Percentiles rank a stretch among this genome's conserved stretches.
Conservation (phyloP, 2,888 invertebrate species). For the Allophyes oxyacanthae region DNA sequence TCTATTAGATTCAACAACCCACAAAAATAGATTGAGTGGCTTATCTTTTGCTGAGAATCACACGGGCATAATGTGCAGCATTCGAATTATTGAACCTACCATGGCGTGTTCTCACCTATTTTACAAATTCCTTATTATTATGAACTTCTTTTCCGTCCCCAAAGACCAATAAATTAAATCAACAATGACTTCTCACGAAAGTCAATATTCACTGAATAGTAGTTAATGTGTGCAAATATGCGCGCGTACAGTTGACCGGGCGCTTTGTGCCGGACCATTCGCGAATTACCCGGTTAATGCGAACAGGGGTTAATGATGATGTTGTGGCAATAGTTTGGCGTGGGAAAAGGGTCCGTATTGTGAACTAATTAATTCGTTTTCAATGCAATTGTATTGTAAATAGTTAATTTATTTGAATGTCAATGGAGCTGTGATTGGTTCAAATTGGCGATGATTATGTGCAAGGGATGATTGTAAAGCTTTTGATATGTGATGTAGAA, state of each 20-base stretch:
- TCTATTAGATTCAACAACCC: too few relatives aligned
- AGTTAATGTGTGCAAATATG: conserved; percentile 59
- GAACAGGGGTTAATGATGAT: conserved; percentile 27
- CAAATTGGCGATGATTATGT: conserved; percentile 13
- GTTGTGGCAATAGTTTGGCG: conserved; percentile 45
- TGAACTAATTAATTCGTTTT: conserved; percentile 48
- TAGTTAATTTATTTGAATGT: conserved; percentile 41
- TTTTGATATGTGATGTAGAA: not conserved
- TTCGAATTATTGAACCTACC: too few relatives aligned
- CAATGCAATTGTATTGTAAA: conserved; percentile 38
- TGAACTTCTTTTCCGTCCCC: not conserved
- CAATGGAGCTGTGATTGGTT: conserved; percentile 39
- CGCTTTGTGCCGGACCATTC: conserved; percentile 43
- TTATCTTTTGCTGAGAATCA: too few relatives aligned
- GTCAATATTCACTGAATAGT: conserved; percentile 62
- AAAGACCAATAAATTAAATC: conserved; percentile 33
- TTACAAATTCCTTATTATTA: not conserved
- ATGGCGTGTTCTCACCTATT: too few relatives aligned
- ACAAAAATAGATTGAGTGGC: too few relatives aligned
- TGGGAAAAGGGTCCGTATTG: conserved; percentile 45
- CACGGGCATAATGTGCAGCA: too few relatives aligned
- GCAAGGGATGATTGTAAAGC: conserved; percentile 4
- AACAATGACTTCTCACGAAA: conserved; percentile 60
- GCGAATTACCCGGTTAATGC: conserved; percentile 48
- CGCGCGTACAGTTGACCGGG: conserved; percentile 30